Conservation (phyloP, 30 jellyfish, hydroid and myxozoan species). For the Aurelia sp. region DNA sequence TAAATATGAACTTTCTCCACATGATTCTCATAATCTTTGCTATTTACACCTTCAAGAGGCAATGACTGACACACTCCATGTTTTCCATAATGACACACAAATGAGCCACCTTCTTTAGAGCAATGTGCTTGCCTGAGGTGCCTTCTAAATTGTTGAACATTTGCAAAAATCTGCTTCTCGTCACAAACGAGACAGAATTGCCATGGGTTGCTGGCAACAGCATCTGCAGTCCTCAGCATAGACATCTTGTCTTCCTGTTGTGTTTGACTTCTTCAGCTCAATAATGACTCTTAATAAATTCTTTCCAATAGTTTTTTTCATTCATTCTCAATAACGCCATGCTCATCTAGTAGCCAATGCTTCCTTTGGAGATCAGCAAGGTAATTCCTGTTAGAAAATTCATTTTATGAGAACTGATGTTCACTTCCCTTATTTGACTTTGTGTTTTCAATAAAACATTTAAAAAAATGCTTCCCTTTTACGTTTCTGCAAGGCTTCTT, state of each 20-base stretch:
- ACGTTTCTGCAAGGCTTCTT: no score
- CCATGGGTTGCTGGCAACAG: constrained; percentile 96
- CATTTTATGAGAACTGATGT: no score
- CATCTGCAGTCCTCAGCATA: constrained; percentile 93
- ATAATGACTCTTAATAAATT: no score
- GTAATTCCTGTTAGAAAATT: no score
- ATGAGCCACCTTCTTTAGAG: constrained; percentile 98
- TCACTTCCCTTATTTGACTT: no score
- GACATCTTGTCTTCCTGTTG: no score
- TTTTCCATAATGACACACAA: constrained; percentile 94
- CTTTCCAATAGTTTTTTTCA: no score
- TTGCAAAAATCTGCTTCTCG: constrained; percentile 51
- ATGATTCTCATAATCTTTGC: constrained; percentile 88
- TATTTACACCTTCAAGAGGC: constrained; percentile 97
- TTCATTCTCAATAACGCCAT: no score
- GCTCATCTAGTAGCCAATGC: background rate
- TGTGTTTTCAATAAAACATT: no score
- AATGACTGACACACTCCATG: constrained; percentile 95
- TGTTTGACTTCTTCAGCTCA: no score
- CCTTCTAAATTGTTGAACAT: constrained; percentile 73
- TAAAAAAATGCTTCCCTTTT: no score
- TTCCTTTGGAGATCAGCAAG: background rate
- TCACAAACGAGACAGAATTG: constrained; percentile 85
- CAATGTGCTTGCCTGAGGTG: constrained; percentile 90
- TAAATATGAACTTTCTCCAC: constrained; percentile 91